Evolutionary conservation across 2,797 vertebrate species (phyloP), one percentile per base, ranked within the genome.

Genomic region (Lophotriccus pileatus): DNA sequence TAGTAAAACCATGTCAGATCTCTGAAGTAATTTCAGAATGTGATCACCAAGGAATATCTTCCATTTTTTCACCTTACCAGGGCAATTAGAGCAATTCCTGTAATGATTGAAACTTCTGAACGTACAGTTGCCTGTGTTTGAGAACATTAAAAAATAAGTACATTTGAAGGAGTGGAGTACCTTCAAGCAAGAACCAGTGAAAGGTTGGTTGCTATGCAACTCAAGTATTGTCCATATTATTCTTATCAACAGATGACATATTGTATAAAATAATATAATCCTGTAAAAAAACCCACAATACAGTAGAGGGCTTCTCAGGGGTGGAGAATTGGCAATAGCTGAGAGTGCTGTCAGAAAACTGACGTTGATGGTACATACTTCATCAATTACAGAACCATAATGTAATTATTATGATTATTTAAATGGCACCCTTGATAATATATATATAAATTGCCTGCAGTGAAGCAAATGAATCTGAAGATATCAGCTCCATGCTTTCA

Each of bases 131-230:
- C 34, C 89, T 88, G 78, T 92, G 84, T 86, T 96, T 92, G 84
- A 93, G 93, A 97, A 94, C 85, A 94, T 75, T 93, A 92, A 95
- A 96, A 74, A 95, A 83, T 60, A 85, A 96, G 47, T 91, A 82
- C 50, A 85, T 80, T 91, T 88, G 84, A 93, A 96, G 78, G 83
- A 95, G 89, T 83, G 67, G 84, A 93, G 84, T 95, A 83, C 69
- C 95, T 97, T 96, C 95, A 95, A 96, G 97, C 92, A 95, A 97
- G 55, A 95, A 93, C 56, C 92, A 95, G 86, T 90, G 94, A 96
- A 96, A 96, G 93, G 73, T 87, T 95, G 68, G 98, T 98, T 98
- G 97, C 97, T 98, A 97, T 95, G 98, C 97, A 98, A 98, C 97
- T 95, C 79, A 50, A 97, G 77, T 39, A 92, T 78, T 94, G 94